Evolutionary conservation across 2,797 vertebrate genomes (phyloP), one percentile per base, ranked within the genome.

Genomic region (Nyctibius grandis): DNA sequence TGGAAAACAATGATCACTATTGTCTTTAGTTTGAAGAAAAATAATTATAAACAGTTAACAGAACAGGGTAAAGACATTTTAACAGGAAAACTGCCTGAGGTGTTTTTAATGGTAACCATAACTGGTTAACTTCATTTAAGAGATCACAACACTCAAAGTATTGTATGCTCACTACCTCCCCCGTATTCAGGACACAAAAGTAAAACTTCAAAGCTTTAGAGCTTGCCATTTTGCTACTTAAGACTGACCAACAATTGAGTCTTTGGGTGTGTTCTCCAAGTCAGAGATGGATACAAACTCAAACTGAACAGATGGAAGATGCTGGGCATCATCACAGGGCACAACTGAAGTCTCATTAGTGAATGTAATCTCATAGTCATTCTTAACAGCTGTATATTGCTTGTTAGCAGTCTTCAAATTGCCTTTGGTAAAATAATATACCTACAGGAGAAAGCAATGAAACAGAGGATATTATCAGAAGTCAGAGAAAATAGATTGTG

Each of bases 371-470:
- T 98, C 98, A 26, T 98, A 98, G 96, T 98, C 98, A 38, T 98
- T 98, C 96, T 98, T 98, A 96, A 98, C 97, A 76, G 98, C 94
- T 5, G 99, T 98, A 98, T 99, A 99, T 95, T 99, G 99, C 98
- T 99, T 99, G 98, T 99, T 99, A 97, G 99, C 99, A 6, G 99
- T 99, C 98, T 99, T 99, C 97, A 99, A 96, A 90, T 98, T 97
- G 81, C 99, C 98, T 97, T 99, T 99, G 78, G 99, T 99, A 97
- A 99, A 97, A 96, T 99, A 99, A 98, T 99, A 99, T 59, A 99
- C 99, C 99, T 99, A 92, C 44, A 95, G 86, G 75, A 96, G 96
- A 97, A 96, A 94, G 50, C 63, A 93, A 56, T 16, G 34, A 88
- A 92, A 89, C 17, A 38, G 59, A 67, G 68, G 79, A 38, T 17